Percentiles rank a stretch among this genome's conserved stretches.
These are phyloP conservation scores for Conus betulinus DNA, from an alignment of 1,140 invertebrate species.

Conservation along the genomic window DNA sequence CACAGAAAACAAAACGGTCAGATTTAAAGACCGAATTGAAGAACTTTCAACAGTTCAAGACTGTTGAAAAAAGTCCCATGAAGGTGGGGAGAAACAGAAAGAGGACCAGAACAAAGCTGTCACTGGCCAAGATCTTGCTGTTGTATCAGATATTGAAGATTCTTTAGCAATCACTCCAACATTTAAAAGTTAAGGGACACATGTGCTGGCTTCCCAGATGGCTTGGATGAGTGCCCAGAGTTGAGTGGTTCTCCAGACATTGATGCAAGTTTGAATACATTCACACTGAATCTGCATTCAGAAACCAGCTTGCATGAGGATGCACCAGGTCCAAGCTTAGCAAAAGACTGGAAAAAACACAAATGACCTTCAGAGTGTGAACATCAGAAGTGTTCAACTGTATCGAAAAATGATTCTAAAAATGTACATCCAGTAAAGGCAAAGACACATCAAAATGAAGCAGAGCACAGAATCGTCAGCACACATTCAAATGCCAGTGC, in stretches of 20 bases:
- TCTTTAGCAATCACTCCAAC: constrained; percentile 32
- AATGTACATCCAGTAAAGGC: not conserved
- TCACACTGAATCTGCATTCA: not conserved
- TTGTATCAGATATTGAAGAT: not conserved
- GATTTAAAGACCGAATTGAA: not conserved
- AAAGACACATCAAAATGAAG: not conserved
- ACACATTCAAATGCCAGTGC: not conserved
- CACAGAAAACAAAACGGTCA: not conserved
- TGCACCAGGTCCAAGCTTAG: not conserved
- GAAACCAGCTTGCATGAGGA: not conserved
- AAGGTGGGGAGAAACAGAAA: not conserved
- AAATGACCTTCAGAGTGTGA: not conserved
- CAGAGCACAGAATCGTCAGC: not conserved
- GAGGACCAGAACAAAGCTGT: not conserved
- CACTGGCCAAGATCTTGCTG: not conserved
- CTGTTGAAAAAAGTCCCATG: not conserved
- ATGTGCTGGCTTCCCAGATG: not conserved
- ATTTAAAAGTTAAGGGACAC: constrained; percentile 8
- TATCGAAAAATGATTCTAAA: not conserved
- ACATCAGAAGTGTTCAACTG: not conserved
- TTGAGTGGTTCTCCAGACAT: not conserved
- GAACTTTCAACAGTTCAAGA: no score
- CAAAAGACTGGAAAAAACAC: not conserved
- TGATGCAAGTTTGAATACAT: not conserved
- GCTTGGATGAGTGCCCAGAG: no score